Conservation (phyloP, 2,113 vertebrate genomes). For the Ctenomys sociabilis region DNA sequence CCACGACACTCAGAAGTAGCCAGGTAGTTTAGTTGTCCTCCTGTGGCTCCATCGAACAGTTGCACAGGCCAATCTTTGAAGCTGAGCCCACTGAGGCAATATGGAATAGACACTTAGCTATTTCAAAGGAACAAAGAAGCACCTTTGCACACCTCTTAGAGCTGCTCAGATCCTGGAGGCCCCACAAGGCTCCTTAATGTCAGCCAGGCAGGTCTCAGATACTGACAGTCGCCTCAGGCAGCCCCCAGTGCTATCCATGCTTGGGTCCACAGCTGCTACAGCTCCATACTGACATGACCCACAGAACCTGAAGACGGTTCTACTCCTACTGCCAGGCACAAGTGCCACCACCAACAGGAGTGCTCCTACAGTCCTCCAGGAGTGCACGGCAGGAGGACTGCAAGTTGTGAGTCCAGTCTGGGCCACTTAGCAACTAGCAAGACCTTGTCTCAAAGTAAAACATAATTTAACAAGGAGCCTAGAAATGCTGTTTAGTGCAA, state of each 20-base stretch:
- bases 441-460: not conserved
- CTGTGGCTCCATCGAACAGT: not conserved
- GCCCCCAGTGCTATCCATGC: not conserved
- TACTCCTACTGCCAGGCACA: not conserved
- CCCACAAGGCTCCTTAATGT: not conserved
- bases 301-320: not conserved
- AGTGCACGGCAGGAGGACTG: not conserved
- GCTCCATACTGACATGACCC: not conserved
- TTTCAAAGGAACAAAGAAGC: not conserved
- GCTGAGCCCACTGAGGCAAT: not conserved
- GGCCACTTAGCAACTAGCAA: not conserved
- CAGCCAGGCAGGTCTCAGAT: not conserved
- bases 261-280: not conserved
- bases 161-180: not conserved
- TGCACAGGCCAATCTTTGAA: not conserved
- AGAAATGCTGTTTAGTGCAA: not conserved
- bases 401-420: not conserved
- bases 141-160: not conserved
- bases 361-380: not conserved
- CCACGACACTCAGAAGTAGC: not conserved
- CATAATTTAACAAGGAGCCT: not conserved
- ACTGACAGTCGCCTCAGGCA: not conserved
- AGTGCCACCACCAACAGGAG: not conserved
- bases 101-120: not conserved
- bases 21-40: no score